Conservation (phyloP, 2,797 vertebrate genomes). For the Silurus aristotelis region DNA sequence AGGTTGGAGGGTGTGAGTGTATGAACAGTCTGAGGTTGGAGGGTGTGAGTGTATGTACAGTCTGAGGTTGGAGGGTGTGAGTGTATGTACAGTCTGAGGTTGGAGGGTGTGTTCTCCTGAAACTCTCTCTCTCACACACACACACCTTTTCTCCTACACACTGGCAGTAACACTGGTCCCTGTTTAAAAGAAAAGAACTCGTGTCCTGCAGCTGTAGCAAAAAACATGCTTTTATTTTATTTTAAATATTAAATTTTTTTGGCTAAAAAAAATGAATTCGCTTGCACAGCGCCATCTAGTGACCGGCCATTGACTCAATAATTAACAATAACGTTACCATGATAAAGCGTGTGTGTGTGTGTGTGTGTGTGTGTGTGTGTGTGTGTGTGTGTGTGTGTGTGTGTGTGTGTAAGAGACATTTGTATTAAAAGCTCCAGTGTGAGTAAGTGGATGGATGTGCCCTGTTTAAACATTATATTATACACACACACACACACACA, state of each 20-base stretch:
- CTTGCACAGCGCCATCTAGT: too few relatives aligned
- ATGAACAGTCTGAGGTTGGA: too few relatives aligned
- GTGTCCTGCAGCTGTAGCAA: neutral
- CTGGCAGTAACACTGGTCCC: too few relatives aligned
- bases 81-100: slow-evolving; percentile 9
- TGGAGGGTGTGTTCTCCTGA: neutral
- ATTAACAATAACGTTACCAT: too few relatives aligned
- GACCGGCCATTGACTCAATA: too few relatives aligned
- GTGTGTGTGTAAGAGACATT: neutral
- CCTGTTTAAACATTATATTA: neutral
- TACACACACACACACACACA: neutral
- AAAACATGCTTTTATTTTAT: too few relatives aligned
- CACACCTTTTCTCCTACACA: neutral
- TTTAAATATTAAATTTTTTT: too few relatives aligned
- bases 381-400: neutral
- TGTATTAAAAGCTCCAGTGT: neutral
- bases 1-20: too few relatives aligned
- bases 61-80: too few relatives aligned
- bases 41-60: too few relatives aligned
- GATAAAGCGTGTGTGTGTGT: too few relatives aligned
- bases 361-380: neutral
- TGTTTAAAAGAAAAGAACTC: neutral
- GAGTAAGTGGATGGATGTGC: neutral
- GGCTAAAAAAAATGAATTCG: too few relatives aligned
- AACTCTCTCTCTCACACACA: neutral